Evolutionary conservation across 2,888 invertebrate species (phyloP).

Genomic region (Rhodophaea formosa): DNA sequence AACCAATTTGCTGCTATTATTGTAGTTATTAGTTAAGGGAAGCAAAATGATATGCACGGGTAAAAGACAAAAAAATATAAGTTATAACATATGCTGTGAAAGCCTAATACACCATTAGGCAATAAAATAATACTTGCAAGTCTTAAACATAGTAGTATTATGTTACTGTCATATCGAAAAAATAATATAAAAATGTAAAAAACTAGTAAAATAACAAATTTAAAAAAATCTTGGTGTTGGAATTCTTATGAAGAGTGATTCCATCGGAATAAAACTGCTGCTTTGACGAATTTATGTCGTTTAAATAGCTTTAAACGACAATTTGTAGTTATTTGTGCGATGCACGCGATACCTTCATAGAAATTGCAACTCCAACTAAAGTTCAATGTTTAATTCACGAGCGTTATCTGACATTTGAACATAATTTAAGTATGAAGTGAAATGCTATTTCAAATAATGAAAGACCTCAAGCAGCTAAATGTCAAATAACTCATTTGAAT

Average conservation of each 20-base stretch:
- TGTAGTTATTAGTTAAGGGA: conserved; percentile 56
- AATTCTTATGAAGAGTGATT: conserved; percentile 45
- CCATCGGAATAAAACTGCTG: neutral
- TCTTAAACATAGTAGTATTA: conserved; percentile 46
- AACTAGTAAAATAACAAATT: conserved; percentile 62
- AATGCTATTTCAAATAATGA: neutral
- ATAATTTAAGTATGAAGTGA: neutral
- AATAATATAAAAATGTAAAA: conserved; percentile 67
- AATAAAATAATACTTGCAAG: conserved; percentile 33
- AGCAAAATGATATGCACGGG: conserved; percentile 57
- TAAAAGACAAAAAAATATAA: conserved; percentile 59
- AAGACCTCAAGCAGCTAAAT: neutral
- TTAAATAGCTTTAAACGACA: neutral
- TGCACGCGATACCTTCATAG: conserved; percentile 17
- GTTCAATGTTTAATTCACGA: conserved; percentile 9
- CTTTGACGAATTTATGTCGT: neutral
- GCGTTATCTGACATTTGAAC: neutral
- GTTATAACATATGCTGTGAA: conserved; percentile 43
- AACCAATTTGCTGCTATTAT: conserved; percentile 55
- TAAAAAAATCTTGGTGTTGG: conserved; percentile 40
- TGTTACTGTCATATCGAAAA: conserved; percentile 54
- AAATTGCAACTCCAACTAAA: conserved; percentile 19
- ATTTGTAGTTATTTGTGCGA: too few species aligned
- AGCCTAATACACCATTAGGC: conserved; percentile 34
- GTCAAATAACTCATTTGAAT: neutral